These are phyloP conservation scores for Zosterops borbonicus DNA, from an alignment of 2,113 vertebrate genomes.

Conservation along the genomic window DNA sequence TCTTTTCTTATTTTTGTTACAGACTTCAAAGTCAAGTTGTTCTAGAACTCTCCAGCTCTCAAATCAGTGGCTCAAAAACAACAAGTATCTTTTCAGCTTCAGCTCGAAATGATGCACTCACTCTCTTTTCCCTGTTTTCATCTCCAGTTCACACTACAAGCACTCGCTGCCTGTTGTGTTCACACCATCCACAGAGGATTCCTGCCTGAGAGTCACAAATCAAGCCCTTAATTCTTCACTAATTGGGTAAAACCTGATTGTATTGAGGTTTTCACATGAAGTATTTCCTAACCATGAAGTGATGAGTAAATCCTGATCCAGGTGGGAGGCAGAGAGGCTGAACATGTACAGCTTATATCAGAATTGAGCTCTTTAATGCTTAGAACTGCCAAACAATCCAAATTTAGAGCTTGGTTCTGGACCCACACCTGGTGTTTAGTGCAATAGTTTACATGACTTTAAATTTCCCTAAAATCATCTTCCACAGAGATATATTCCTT, in stretches of 20 bases:
- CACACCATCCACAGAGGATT: background rate
- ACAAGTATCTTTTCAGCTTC: background rate
- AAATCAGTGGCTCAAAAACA: background rate
- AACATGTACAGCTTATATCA: background rate
- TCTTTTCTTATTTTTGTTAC: background rate
- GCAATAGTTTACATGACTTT: background rate
- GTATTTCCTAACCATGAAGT: background rate
- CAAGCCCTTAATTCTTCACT: background rate
- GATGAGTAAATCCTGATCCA: background rate
- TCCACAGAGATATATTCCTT: background rate
- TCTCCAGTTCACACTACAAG: background rate
- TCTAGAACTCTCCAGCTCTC: background rate
- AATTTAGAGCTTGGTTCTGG: background rate
- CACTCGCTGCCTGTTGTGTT: background rate
- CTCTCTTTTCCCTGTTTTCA: background rate
- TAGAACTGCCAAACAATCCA: background rate
- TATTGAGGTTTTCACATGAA: background rate
- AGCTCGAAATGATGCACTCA: background rate
- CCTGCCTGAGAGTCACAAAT: background rate
- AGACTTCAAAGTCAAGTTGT: background rate
- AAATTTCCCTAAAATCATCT: background rate
- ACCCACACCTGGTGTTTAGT: background rate
- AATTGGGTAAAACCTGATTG: background rate
- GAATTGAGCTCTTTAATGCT: background rate
- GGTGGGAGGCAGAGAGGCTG: background rate